phyloP scores from a whole-genome alignment of 2,888 invertebrate species.

The Stegophylla sp. region DNA sequence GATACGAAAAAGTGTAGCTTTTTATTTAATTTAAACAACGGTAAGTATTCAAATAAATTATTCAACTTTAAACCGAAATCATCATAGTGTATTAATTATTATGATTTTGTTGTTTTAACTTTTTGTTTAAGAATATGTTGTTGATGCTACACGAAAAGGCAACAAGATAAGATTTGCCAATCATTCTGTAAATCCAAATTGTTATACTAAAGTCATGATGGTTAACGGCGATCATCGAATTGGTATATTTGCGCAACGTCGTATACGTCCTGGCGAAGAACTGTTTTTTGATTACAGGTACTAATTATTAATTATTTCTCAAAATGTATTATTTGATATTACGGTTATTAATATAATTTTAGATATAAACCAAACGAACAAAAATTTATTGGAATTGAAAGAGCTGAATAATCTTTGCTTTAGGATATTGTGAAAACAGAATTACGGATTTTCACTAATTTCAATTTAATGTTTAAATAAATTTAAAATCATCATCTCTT shows the following conservation, averaged over 20 bases:
- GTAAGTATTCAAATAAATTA: slow-evolving; percentile 67
- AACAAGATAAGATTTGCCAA: slow-evolving; percentile 99
- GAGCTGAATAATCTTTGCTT: slow-evolving; percentile 84
- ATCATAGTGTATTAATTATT: not conserved
- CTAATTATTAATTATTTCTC: slow-evolving; percentile 55
- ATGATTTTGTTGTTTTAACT: not conserved
- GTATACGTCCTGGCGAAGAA: slow-evolving; percentile 96
- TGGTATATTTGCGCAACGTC: slow-evolving; percentile 96
- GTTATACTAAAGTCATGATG: slow-evolving; percentile 98
- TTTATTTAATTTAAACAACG: slow-evolving; percentile 96
- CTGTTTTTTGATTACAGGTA: slow-evolving; percentile 98
- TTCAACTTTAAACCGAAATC: not conserved
- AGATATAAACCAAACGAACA: slow-evolving; percentile 98
- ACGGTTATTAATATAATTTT: slow-evolving; percentile 63
- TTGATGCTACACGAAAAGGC: slow-evolving; percentile 97
- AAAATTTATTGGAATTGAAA: slow-evolving; percentile 97
- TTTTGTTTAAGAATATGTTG: slow-evolving; percentile 88
- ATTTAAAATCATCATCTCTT: not conserved
- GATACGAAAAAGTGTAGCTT: slow-evolving; percentile 99
- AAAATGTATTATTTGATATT: not conserved
- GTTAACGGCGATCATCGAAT: slow-evolving; percentile 91
- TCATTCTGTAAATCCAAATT: slow-evolving; percentile 99
- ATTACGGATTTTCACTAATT: not conserved
- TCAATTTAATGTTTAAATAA: not conserved
- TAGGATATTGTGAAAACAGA: not conserved